A percentile compares a stretch with the other conserved stretches of the same genome.
Conservation (phyloP, 2,797 vertebrate species). For the Halcyon badia region DNA sequence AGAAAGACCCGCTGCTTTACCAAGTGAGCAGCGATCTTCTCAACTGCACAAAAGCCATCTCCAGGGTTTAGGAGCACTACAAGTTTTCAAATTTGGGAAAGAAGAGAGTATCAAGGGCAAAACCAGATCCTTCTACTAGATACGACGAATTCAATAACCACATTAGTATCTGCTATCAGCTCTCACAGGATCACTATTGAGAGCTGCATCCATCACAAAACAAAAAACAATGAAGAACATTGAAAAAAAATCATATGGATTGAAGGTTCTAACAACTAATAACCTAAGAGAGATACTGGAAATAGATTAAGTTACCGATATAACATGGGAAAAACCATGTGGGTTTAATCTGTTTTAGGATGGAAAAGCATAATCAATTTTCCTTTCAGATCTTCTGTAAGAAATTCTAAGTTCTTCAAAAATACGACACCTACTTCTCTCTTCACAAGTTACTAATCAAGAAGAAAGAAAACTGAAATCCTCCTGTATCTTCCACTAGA, state of each 20-base stretch:
- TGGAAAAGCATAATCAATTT: neutral
- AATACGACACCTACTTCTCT: neutral
- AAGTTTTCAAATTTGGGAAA: neutral
- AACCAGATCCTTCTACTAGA: neutral
- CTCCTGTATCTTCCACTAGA: neutral
- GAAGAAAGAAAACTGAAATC: neutral
- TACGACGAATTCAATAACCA: neutral
- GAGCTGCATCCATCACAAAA: neutral
- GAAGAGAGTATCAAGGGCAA: neutral
- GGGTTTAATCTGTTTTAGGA: neutral
- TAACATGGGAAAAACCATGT: rapidly evolving
- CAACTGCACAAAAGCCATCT: neutral
- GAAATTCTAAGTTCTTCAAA: neutral
- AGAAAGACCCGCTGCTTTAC: neutral
- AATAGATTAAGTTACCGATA: neutral
- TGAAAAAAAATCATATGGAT: neutral
- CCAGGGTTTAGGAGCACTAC: rapidly evolving
- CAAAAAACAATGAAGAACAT: neutral
- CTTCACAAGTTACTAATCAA: neutral
- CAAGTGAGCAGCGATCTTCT: neutral
- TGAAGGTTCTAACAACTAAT: neutral
- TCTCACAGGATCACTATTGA: neutral
- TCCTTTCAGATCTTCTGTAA: neutral
- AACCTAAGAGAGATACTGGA: neutral
- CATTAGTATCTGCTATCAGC: neutral